A percentile compares a stretch with the other conserved stretches of the same genome.
Conservation (phyloP, 2,888 invertebrate species). For the Pyrocoelia pectoralis region DNA sequence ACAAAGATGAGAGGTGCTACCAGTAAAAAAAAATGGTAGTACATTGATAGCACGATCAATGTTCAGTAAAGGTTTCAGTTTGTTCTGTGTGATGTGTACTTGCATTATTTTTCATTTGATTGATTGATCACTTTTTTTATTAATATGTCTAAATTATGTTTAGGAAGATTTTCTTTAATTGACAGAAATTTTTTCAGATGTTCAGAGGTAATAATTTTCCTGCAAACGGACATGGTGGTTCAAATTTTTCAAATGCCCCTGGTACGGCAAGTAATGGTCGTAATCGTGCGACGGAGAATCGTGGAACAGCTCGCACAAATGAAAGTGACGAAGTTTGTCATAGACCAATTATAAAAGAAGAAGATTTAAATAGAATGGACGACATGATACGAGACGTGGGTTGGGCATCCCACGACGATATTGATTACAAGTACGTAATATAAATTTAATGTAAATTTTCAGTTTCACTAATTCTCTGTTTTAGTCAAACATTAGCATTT, state of each 20-base stretch:
- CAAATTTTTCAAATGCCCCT: constrained; percentile 39
- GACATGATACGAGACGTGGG: constrained; percentile 89
- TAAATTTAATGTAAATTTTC: background rate
- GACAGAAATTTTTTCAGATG: too few species aligned
- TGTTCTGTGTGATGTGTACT: too few species aligned
- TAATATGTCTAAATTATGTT: too few species aligned
- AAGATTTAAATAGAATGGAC: constrained; percentile 91
- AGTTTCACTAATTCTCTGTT: constrained; percentile 39
- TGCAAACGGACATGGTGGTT: constrained; percentile 45
- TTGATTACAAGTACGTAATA: constrained; percentile 80
- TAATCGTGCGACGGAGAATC: constrained; percentile 49
- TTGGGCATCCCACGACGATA: constrained; percentile 92
- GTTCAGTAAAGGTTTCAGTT: too few species aligned
- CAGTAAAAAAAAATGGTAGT: too few species aligned
- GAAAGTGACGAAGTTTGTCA: constrained; percentile 63
- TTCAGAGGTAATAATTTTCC: constrained; percentile 50
- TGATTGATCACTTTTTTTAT: too few species aligned
- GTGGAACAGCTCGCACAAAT: constrained; percentile 57
- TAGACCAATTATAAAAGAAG: constrained; percentile 90
- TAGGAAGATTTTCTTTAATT: too few species aligned
- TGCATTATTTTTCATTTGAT: too few species aligned
- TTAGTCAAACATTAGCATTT: constrained; percentile 89
- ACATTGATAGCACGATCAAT: too few species aligned
- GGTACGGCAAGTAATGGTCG: constrained; percentile 31
- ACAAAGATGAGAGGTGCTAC: too few species aligned